Evolutionary conservation across 2,888 invertebrate genomes (phyloP).

Genomic region (Chrysolina haemoptera): DNA sequence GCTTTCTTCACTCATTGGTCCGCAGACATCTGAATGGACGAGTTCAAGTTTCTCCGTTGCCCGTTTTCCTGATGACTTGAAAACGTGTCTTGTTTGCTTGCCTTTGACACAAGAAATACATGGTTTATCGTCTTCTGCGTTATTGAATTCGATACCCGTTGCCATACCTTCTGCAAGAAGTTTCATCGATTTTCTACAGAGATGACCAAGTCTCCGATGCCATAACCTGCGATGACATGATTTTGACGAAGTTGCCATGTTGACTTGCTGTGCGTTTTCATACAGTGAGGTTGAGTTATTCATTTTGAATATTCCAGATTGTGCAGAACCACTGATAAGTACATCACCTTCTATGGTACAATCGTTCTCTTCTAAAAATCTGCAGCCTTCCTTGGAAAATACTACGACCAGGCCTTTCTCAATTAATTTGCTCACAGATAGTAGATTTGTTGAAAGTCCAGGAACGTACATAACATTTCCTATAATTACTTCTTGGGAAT

Average conservation of each 20-base stretch:
- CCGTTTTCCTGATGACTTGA: neutral
- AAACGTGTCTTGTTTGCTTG: neutral
- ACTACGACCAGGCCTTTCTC: neutral
- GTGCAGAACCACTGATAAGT: no score
- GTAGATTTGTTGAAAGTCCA: neutral
- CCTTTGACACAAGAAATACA: neutral
- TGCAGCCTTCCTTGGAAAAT: neutral
- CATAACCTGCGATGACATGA: neutral
- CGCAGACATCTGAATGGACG: constrained; percentile 17
- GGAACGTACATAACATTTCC: neutral
- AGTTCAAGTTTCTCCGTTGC: constrained; percentile 7
- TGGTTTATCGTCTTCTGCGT: neutral
- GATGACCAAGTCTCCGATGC: no score
- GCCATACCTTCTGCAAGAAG: neutral
- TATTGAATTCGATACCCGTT: neutral
- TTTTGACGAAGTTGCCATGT: no score
- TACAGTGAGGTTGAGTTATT: no score
- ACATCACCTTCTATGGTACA: no score
- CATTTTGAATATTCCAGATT: no score
- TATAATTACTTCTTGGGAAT: neutral
- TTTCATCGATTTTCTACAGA: neutral
- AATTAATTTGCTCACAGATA: neutral
- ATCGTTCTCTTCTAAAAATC: neutral
- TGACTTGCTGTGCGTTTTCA: no score
- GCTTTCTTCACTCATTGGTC: constrained; percentile 6